Evolutionary conservation across 2,797 vertebrate species (phyloP).

Genomic region (Gymnopithys bicolor): DNA sequence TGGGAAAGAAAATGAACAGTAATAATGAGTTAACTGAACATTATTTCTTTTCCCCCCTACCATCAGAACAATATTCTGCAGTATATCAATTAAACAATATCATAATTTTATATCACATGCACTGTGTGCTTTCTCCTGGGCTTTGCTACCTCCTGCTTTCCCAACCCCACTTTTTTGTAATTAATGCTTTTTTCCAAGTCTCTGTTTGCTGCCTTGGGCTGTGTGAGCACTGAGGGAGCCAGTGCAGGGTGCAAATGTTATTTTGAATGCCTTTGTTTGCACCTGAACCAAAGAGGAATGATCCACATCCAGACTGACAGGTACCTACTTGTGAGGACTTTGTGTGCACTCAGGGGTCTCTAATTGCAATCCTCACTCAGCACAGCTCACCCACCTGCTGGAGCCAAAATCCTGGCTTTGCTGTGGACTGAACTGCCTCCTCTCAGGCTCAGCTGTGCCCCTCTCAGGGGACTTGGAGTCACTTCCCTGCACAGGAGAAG

Average conservation of each 20-base stretch:
- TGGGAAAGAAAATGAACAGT: constrained; percentile 66
- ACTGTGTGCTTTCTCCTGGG: not conserved
- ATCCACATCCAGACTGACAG: not conserved
- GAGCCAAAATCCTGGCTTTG: not conserved
- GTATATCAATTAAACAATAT: constrained; percentile 35
- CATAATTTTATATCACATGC: not conserved
- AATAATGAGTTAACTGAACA: constrained; percentile 60
- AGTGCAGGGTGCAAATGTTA: not conserved
- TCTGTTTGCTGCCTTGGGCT: not conserved
- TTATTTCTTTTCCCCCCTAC: constrained; percentile 34
- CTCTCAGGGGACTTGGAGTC: rapidly evolving
- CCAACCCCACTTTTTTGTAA: not conserved
- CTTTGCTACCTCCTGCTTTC: not conserved
- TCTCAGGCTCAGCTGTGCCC: not conserved
- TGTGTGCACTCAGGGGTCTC: not conserved
- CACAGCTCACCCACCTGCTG: not conserved
- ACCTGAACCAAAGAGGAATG: not conserved
- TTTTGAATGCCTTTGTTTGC: not conserved
- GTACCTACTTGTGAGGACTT: not conserved
- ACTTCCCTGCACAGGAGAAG: not conserved
- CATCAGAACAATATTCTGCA: constrained; percentile 34
- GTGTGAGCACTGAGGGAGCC: not conserved
- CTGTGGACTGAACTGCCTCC: not conserved
- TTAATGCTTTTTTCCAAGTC: not conserved
- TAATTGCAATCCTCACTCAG: not conserved